Percentiles rank a stretch among this genome's conserved stretches.
Evolutionary conservation across 2,888 invertebrate species (phyloP).

Genomic region (Stenodera caucasica): DNA sequence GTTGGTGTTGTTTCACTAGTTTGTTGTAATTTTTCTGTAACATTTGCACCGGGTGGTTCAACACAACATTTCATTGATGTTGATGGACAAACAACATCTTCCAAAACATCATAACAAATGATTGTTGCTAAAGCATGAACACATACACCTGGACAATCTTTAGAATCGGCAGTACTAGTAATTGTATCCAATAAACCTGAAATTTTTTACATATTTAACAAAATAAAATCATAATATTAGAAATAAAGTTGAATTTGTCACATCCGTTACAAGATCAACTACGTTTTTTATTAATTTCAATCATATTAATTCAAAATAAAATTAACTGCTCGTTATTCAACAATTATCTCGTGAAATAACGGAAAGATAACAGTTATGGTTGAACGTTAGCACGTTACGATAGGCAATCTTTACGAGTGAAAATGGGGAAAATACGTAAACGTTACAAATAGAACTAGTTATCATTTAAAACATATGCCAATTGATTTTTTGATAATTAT

Average conservation of each 20-base stretch:
- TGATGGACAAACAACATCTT: slow-evolving; percentile 79
- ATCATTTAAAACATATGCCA: not conserved
- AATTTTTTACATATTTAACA: not conserved
- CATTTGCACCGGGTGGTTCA: slow-evolving; percentile 69
- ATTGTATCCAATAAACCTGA: slow-evolving; percentile 82
- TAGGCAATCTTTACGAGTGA: slow-evolving; percentile 1
- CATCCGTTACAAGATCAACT: not conserved
- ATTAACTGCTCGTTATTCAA: slow-evolving; percentile 16
- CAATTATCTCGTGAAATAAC: slow-evolving; percentile 20
- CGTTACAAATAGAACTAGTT: not conserved
- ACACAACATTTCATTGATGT: slow-evolving; percentile 83
- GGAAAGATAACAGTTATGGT: slow-evolving; percentile 22
- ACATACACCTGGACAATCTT: slow-evolving; percentile 88
- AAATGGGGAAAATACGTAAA: not conserved
- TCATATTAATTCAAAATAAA: slow-evolving; percentile 20
- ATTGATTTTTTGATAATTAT: not conserved
- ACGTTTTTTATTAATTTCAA: not conserved
- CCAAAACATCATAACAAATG: slow-evolving; percentile 83
- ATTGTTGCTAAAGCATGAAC: slow-evolving; percentile 83
- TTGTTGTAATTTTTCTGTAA: slow-evolving; percentile 45
- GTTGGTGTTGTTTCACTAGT: slow-evolving; percentile 43
- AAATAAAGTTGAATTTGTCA: not conserved
- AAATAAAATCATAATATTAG: too few relatives aligned
- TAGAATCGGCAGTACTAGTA: slow-evolving; percentile 80
- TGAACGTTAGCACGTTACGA: slow-evolving; percentile 4